Evolutionary conservation across 2,113 vertebrate genomes (phyloP).

Genomic region (Cottus gobio): DNA sequence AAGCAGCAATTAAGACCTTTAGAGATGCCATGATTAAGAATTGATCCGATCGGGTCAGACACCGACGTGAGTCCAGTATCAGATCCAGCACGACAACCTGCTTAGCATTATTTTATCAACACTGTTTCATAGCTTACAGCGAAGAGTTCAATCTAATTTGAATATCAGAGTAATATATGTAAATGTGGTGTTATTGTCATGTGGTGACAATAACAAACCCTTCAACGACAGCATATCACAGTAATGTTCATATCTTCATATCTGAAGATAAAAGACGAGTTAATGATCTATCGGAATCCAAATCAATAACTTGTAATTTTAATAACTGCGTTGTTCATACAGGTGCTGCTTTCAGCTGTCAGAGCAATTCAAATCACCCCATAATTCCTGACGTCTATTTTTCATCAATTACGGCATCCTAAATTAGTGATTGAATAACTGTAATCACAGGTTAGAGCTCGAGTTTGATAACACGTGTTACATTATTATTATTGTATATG

Average conservation of each 20-base stretch:
- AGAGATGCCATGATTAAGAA: too few relatives aligned
- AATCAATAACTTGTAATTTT: neutral
- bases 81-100: neutral
- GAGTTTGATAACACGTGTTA: conserved; percentile 9
- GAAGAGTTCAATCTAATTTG: too few relatives aligned
- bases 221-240: neutral
- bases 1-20: neutral
- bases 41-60: neutral
- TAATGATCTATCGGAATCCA: neutral
- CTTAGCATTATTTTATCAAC: neutral
- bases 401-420: conserved; percentile 7
- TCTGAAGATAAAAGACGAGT: neutral
- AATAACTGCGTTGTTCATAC: neutral
- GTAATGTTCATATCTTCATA: neutral
- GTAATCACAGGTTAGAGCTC: conserved; percentile 17
- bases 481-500: neutral
- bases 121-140: neutral
- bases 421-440: neutral
- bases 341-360: neutral
- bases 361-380: neutral
- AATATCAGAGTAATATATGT: neutral
- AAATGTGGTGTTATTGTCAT: too few relatives aligned
- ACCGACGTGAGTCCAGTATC: neutral
- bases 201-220: too few relatives aligned
- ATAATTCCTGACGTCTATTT: neutral